Conservation (phyloP, 2,113 vertebrate genomes). For the Ciconia maguari region DNA sequence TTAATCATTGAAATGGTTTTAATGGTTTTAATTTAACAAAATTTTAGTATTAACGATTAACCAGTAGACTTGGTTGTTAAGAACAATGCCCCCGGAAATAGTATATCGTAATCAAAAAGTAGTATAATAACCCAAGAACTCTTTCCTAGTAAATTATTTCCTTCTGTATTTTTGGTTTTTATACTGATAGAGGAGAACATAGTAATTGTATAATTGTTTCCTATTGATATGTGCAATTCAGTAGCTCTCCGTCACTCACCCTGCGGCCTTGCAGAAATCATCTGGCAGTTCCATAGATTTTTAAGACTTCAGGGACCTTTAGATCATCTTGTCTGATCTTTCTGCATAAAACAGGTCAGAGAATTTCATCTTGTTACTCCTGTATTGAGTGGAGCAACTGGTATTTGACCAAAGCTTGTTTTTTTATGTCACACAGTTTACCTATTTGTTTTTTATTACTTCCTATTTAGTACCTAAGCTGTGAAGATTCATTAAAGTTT, state of each 20-base stretch:
- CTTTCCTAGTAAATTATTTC: background rate
- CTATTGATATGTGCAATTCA: background rate
- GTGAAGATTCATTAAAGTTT: background rate
- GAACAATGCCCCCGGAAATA: background rate
- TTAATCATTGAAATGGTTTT: background rate
- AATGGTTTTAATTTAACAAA: background rate
- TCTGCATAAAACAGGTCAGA: background rate
- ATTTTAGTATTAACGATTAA: background rate
- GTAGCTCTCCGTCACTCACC: background rate
- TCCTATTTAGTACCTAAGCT: background rate
- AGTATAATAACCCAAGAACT: background rate
- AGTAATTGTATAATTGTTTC: background rate
- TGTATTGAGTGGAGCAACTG: background rate
- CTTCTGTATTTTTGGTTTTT: background rate
- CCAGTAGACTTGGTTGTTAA: background rate
- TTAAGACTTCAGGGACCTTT: slow-evolving; percentile 19
- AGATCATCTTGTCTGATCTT: background rate
- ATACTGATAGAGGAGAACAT: background rate
- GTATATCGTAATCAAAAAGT: background rate
- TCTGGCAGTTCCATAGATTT: slow-evolving; percentile 27
- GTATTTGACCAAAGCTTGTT: background rate
- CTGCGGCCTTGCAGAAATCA: background rate
- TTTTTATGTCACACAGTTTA: background rate
- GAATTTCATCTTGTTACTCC: background rate
- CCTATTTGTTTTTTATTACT: background rate